Evolutionary conservation across 2,113 vertebrate species (phyloP), one percentile per base, ranked within the genome.

Genomic region (Lophotis ruficrista): DNA sequence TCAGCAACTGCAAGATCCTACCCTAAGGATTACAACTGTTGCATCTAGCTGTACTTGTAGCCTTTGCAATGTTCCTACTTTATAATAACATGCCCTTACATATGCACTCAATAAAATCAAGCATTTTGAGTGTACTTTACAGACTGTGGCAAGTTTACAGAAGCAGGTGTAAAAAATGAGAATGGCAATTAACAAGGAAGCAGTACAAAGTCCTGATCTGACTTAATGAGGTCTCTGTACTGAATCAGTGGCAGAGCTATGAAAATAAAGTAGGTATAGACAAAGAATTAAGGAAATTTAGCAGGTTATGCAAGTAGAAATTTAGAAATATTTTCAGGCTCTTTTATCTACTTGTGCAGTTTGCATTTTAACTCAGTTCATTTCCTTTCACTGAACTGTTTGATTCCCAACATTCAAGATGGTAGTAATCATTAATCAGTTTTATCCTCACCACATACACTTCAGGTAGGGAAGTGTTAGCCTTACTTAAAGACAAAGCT

Each of bases 61-160:
- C 9, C 18, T 85, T 79, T 79, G 22, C 24, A 61, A 28, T 28
- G 9, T 31, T 86, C 6, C 21, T 83, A 5, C 18, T 65, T 69
- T 37, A 12, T 25, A 14, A 15, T 37, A 38, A 30, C 20, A 24
- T 43, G 10, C 22, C 23, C 9, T 72, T 77, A 69, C 4, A 22
- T 10, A 45, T 7, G 3, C 6, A 14, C 22, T 54, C 22, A 41
- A 66, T 68, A 56, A 88, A 71, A 79, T 4, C 0, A 0, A 82
- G 17, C 4, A 22, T 57, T 82, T n/a, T 85, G 19, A 60, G 33
- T 71, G 10, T 62, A 23, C 16, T 89, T 87, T 71, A 50, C 22
- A 37, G n/a, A 60, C 17, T 53, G 17, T 45, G 35, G 15, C 14
- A 80, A 57, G 31, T 14, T 6, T 48, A 62, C 18, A 62, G 65